phyloP scores from a whole-genome alignment of 2,113 vertebrate genomes.

The Sceloporus tristichus region DNA sequence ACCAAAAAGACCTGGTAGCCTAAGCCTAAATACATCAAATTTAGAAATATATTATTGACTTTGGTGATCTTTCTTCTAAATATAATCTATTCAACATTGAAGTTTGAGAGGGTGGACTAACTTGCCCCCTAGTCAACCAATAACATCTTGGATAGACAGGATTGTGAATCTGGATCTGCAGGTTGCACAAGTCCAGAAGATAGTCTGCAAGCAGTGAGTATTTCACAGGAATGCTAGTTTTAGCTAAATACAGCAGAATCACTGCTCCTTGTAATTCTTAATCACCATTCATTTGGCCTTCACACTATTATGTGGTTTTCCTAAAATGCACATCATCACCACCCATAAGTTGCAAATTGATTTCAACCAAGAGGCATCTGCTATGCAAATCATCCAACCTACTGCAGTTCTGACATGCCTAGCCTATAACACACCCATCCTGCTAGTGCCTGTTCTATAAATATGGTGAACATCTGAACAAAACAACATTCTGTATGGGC shows the following conservation, averaged over 20 bases:
- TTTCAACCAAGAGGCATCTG: background rate
- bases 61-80: background rate
- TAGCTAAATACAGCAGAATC: background rate
- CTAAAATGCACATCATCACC: background rate
- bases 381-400: background rate
- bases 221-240: background rate
- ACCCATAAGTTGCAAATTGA: background rate
- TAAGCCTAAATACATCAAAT: background rate
- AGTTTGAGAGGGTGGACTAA: background rate
- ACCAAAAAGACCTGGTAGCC: background rate
- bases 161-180: background rate
- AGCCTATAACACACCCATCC: constrained; percentile 27
- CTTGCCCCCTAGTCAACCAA: too few species aligned
- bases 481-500: constrained; percentile 30
- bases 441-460: background rate
- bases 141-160: background rate
- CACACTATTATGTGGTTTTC: background rate
- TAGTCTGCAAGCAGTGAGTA: background rate
- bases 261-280: background rate
- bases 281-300: background rate
- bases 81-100: background rate
- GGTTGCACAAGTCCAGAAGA: too few species aligned
- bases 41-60: background rate
- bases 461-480: constrained; percentile 17
- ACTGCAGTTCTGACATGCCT: constrained; percentile 29